Evolutionary conservation across 2,888 invertebrate species (phyloP).

Genomic region (Philereme transversata): DNA sequence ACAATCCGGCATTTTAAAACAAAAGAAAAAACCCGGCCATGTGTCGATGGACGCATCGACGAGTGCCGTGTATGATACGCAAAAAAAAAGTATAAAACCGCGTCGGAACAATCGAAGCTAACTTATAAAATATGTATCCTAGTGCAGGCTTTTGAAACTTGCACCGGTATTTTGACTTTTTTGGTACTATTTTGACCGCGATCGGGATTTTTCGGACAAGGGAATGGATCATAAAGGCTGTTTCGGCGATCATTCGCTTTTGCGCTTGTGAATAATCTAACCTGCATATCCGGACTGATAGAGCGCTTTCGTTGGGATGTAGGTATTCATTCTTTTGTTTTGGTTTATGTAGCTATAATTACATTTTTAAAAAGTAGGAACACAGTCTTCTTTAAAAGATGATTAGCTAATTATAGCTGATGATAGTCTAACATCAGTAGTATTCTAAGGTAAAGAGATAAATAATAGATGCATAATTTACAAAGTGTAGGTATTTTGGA

Average conservation of each 20-base stretch:
- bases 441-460: too few relatives aligned
- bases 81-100: constrained; percentile 61
- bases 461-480: too few relatives aligned
- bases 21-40: constrained; percentile 62
- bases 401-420: constrained; percentile 5
- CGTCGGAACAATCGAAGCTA: constrained; percentile 82
- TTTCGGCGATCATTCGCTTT: constrained; percentile 42
- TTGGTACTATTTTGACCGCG: constrained; percentile 75
- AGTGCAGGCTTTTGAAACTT: constrained; percentile 76
- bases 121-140: constrained; percentile 82
- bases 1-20: constrained; percentile 66
- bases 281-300: constrained; percentile 27
- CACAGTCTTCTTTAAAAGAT: constrained; percentile 2
- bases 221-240: constrained; percentile 59
- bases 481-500: too few relatives aligned
- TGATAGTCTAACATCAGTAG: too few relatives aligned
- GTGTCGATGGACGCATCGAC: constrained; percentile 76
- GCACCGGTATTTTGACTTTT: constrained; percentile 74
- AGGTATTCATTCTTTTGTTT: background rate
- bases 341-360: too few relatives aligned
- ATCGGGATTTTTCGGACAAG: constrained; percentile 72
- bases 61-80: constrained; percentile 70
- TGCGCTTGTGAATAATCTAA: constrained; percentile 39
- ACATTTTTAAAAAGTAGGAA: constrained; percentile 9
- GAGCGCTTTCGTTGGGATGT: constrained; percentile 18